phyloP scores from a whole-genome alignment of 2,888 invertebrate species.

The Pseudococcus viburni region DNA sequence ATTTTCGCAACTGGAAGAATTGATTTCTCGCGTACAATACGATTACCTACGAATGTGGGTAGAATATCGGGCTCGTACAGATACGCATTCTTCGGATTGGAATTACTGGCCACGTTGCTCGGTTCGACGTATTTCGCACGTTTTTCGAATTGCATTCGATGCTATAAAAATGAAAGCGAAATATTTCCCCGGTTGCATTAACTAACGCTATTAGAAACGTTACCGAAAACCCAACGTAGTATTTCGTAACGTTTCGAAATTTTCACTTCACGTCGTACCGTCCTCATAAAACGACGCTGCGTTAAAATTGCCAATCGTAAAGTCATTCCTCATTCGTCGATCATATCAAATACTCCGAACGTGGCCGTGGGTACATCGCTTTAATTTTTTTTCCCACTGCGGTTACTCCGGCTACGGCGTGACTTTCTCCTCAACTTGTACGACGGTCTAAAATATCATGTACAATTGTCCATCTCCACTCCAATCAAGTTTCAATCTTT shows the following conservation, averaged over 20 bases:
- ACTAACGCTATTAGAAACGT: neutral
- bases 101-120: neutral
- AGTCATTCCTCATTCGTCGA: conserved; percentile 34
- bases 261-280: neutral
- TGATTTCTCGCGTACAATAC: neutral
- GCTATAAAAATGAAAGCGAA: conserved; percentile 50
- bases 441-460: neutral
- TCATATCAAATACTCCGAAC: conserved; percentile 18
- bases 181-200: conserved; percentile 23
- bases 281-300: neutral
- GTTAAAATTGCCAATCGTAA: conserved; percentile 32
- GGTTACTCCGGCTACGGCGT: neutral
- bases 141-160: conserved; percentile 40
- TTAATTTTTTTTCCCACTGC: conserved; percentile 24
- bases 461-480: conserved; percentile 10
- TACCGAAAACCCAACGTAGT: neutral
- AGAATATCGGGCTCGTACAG: neutral
- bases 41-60: neutral
- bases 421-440: neutral
- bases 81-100: neutral
- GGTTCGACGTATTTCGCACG: conserved; percentile 16
- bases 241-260: conserved; percentile 12
- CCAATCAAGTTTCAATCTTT: conserved; percentile 9
- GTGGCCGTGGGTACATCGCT: neutral
- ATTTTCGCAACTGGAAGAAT: neutral